Conservation (phyloP, 1,140 invertebrate genomes). For the Lethocerus indicus region DNA sequence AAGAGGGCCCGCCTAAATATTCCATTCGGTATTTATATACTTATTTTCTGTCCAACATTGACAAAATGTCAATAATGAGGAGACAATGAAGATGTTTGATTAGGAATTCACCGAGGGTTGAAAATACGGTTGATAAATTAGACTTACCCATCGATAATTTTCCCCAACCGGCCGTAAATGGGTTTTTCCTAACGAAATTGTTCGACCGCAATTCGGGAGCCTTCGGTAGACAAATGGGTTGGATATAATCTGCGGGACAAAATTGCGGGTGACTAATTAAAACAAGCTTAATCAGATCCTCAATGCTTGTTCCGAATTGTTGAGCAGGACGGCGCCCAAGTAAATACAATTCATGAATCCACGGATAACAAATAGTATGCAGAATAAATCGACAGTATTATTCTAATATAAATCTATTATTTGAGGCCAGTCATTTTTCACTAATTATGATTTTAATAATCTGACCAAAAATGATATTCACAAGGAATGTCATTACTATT, state of each 20-base stretch:
- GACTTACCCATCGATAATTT: conserved; percentile 38
- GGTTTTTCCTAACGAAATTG: conserved; percentile 30
- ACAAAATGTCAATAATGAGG: background rate
- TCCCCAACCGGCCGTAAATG: conserved; percentile 65
- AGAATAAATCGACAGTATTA: background rate
- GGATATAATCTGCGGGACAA: conserved; percentile 43
- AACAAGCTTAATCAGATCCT: background rate
- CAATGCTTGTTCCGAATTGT: background rate
- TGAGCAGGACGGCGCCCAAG: background rate
- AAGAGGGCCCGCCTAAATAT: conserved; percentile 40
- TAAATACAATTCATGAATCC: background rate
- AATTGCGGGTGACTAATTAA: conserved; percentile 8
- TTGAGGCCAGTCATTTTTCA: background rate
- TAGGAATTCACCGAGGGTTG: background rate
- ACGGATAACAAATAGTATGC: background rate
- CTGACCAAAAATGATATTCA: background rate
- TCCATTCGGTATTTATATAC: conserved; percentile 3
- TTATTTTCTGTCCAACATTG: background rate
- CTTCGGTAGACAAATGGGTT: conserved; percentile 58
- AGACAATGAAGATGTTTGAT: no score
- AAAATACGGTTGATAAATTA: background rate
- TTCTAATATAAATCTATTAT: background rate
- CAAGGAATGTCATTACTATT: background rate
- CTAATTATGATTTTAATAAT: background rate
- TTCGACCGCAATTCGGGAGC: conserved; percentile 27